Percentiles rank a stretch among this genome's conserved stretches.
Evolutionary conservation across 2,113 vertebrate genomes (phyloP).

Genomic region (Scopus umbretta): DNA sequence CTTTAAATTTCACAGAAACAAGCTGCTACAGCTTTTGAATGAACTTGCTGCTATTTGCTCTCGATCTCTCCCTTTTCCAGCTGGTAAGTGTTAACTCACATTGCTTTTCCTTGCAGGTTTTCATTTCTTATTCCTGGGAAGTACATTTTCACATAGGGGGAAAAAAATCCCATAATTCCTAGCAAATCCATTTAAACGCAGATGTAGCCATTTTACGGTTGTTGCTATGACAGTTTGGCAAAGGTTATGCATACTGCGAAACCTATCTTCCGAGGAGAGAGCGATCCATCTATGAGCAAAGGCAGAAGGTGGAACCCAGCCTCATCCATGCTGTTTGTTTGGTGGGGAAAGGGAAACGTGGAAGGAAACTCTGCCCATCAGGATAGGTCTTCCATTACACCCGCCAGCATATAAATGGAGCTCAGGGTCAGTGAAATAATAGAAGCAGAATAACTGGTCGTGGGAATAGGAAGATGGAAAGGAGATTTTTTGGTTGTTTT

Average conservation of each 20-base stretch:
- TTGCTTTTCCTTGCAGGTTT: slow-evolving; percentile 32
- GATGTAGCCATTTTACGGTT: slow-evolving; percentile 38
- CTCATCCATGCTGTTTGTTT: background rate
- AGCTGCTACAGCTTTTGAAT: slow-evolving; percentile 13
- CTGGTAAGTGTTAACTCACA: slow-evolving; percentile 60
- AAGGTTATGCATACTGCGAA: slow-evolving; percentile 35
- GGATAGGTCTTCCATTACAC: background rate
- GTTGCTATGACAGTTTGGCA: slow-evolving; percentile 51
- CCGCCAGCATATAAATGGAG: fast-evolving
- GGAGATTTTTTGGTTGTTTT: background rate
- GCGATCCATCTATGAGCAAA: background rate
- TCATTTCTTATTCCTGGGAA: slow-evolving; percentile 58
- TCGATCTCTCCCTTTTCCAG: slow-evolving; percentile 36
- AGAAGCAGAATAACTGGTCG: background rate
- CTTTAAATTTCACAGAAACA: slow-evolving; percentile 28
- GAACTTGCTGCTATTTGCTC: slow-evolving; percentile 43
- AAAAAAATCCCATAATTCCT: background rate
- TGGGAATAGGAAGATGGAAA: background rate
- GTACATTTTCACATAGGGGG: slow-evolving; percentile 43
- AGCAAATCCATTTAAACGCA: slow-evolving; percentile 39
- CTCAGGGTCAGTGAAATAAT: background rate
- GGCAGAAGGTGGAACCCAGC: background rate
- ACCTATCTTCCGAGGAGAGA: background rate
- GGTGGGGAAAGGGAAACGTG: background rate
- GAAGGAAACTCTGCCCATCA: background rate